These are phyloP conservation scores for Noctuana brunneofusca DNA, from an alignment of 2,888 invertebrate genomes.

Conservation along the genomic window DNA sequence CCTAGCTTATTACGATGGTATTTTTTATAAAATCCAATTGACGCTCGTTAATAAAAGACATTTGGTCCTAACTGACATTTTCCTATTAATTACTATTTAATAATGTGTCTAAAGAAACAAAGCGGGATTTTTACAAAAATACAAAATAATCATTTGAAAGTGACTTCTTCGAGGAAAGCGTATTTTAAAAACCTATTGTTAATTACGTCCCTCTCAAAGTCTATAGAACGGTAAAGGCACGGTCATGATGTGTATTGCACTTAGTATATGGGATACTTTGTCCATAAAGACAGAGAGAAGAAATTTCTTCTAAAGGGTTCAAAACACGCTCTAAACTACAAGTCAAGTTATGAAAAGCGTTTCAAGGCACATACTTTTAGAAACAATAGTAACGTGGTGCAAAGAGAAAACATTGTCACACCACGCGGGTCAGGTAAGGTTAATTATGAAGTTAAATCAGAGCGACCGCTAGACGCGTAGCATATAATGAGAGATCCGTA, in stretches of 20 bases:
- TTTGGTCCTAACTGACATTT: constrained; percentile 68
- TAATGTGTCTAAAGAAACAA: constrained; percentile 57
- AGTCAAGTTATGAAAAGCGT: constrained; percentile 79
- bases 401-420: constrained; percentile 57
- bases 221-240: constrained; percentile 83
- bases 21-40: constrained; percentile 66
- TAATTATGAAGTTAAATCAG: constrained; percentile 62
- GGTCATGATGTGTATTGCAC: constrained; percentile 82
- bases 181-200: constrained; percentile 78
- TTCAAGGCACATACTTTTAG: constrained; percentile 83
- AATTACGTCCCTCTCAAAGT: constrained; percentile 82
- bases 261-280: constrained; percentile 70
- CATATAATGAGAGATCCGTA: constrained; percentile 57
- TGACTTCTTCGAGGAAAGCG: constrained; percentile 64
- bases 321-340: constrained; percentile 79
- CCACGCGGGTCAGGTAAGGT: constrained; percentile 58
- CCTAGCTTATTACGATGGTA: constrained; percentile 71
- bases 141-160: constrained; percentile 67
- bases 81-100: constrained; percentile 52
- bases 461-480: constrained; percentile 74
- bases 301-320: constrained; percentile 78
- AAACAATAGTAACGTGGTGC: constrained; percentile 74
- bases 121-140: constrained; percentile 69
- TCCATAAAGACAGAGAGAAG: constrained; percentile 77
- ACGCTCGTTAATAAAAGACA: constrained; percentile 62